These are phyloP conservation scores for Crossaster papposus DNA, from an alignment of 53 echinoderm and acorn worm genomes.

Conservation along the genomic window DNA sequence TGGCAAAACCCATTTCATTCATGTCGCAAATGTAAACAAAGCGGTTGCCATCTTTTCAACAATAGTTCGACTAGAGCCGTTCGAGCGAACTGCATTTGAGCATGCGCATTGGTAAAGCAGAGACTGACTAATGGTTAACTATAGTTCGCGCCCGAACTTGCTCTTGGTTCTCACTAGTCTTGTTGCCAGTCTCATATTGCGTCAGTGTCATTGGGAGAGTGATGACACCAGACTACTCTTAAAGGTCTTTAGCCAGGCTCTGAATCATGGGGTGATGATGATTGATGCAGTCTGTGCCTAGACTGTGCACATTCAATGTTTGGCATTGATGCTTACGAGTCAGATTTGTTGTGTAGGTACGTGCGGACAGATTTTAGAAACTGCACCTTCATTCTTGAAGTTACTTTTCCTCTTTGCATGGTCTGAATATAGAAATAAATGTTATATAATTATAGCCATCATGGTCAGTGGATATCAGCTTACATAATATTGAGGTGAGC, in stretches of 20 bases:
- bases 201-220: neutral
- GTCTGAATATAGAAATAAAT: neutral
- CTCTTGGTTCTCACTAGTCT: conserved; percentile 33
- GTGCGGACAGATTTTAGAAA: neutral
- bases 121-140: too few species aligned
- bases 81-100: too few species aligned
- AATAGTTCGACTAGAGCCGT: too few species aligned
- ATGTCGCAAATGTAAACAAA: too few species aligned
- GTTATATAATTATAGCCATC: neutral
- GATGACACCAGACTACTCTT: conserved; percentile 13
- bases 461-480: too few species aligned
- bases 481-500: too few species aligned
- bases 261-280: conserved; percentile 13
- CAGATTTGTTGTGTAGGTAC: neutral
- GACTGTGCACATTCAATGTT: neutral
- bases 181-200: neutral
- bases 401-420: too few species aligned
- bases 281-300: neutral
- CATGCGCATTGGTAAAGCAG: too few species aligned
- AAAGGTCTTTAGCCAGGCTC: neutral
- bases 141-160: too few species aligned
- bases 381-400: neutral
- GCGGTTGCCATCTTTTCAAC: too few species aligned
- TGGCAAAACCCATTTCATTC: too few species aligned
- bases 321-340: conserved; percentile 14